These are phyloP conservation scores for Tokudaia muenninki DNA, from an alignment of 2,797 vertebrate species.

Conservation along the genomic window DNA sequence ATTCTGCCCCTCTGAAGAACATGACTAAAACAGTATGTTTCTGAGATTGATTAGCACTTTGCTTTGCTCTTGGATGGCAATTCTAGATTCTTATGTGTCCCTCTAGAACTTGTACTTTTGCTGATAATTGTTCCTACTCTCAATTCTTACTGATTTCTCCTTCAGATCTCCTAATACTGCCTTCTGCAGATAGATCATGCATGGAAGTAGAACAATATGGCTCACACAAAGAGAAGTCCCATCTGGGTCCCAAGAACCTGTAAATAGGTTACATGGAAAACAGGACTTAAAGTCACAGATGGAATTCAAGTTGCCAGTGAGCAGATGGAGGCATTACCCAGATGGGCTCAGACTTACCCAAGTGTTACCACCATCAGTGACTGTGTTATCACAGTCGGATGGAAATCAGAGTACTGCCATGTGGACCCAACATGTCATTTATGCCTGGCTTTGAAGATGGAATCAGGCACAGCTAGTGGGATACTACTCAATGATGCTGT, in stretches of 20 bases:
- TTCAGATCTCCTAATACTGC: not conserved
- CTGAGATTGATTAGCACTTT: not conserved
- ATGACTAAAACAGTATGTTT: not conserved
- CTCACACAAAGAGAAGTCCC: not conserved
- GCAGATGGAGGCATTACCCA: not conserved
- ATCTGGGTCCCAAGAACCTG: not conserved
- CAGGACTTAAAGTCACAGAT: not conserved
- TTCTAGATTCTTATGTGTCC: not conserved
- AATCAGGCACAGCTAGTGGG: too few species aligned
- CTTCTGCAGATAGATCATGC: not conserved
- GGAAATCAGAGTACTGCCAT: not conserved
- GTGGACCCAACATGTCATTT: not conserved
- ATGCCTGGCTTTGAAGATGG: not conserved
- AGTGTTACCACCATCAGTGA: not conserved
- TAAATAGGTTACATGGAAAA: not conserved
- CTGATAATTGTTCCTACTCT: not conserved
- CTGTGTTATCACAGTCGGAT: not conserved
- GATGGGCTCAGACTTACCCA: not conserved
- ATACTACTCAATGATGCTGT: not conserved
- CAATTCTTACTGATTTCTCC: not conserved
- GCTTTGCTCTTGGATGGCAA: slow-evolving; percentile 1
- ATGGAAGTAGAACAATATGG: not conserved
- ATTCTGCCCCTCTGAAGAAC: not conserved
- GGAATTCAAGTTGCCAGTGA: not conserved
- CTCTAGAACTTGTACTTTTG: not conserved